Evolutionary conservation across 2,888 invertebrate species (phyloP), one percentile per base, ranked within the genome.

Genomic region (Drosophila borborema): DNA sequence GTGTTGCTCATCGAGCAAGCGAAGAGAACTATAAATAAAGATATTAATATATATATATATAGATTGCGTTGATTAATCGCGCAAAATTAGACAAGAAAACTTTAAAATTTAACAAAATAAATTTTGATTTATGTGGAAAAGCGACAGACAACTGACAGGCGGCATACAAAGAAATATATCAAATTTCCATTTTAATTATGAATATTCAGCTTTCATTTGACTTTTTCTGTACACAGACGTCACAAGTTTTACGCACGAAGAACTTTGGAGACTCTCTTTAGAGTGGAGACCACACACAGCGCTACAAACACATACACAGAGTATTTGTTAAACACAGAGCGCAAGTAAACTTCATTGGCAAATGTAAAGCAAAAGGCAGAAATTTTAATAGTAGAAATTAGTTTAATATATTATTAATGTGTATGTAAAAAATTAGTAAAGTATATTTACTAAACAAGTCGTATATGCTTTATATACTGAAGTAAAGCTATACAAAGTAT

Each of bases 71-170:
- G 86, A 86, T 90, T 88, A 90, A 86, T 90, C 68, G 79, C 77
- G 81, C 89, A 80, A 88, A 86, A 86, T 86, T 86, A 90, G 90
- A 86, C 70, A 83, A 65, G 71, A 89, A 86, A 86, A 72, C 36
- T 51, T 85, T 73, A 64, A 69, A 78, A 75, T 73, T 64, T 56
- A 70, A 80, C 67, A 55, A 64, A 75, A 86, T 86, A 79, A 86
- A 89, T 89, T 69, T 72, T 81, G 86, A 89, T 86, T 79, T 81
- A 86, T 89, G 86, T 56, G 74, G 63, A 82, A 77, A 72, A 56
- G 74, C 56, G 72, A 69, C 80, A 80, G 72, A 69, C 80, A 80
- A 72, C 53, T 64, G 87, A 73, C 82, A 81, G 77, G 54, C 72
- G 77, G 86, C 81, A 82, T 49, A 69, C 63, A 41, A 64, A 68